phyloP scores from a whole-genome alignment of 2,888 invertebrate species.

The Mimas tiliae region DNA sequence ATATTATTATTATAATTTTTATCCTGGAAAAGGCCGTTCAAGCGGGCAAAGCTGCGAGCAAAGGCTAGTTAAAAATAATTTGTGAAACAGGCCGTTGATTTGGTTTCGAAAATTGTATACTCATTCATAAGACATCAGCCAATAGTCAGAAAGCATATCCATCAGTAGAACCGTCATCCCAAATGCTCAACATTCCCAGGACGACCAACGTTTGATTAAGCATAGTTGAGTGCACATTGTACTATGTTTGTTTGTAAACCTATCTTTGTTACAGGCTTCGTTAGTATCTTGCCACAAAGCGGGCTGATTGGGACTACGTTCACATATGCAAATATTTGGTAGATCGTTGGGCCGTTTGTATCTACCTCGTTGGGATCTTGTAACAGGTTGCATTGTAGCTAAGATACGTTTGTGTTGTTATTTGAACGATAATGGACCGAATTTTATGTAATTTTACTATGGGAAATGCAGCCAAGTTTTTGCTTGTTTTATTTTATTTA shows the following conservation, averaged over 20 bases:
- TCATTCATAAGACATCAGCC: too few relatives aligned
- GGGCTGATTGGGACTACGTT: slow-evolving; percentile 32
- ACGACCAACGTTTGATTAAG: slow-evolving; percentile 16
- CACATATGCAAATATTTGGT: slow-evolving; percentile 35
- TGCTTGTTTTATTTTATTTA: too few relatives aligned
- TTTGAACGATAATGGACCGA: background rate
- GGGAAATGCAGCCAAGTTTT: too few relatives aligned
- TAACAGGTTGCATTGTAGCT: background rate
- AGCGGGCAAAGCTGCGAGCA: too few relatives aligned
- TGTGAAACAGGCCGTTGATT: too few relatives aligned
- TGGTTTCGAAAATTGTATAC: too few relatives aligned
- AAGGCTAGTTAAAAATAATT: too few relatives aligned
- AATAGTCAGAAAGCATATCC: background rate
- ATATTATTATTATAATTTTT: too few relatives aligned
- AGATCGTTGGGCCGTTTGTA: background rate
- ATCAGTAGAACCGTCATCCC: background rate
- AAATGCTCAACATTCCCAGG: background rate
- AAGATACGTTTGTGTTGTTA: background rate
- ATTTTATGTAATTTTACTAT: background rate
- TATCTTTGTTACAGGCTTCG: slow-evolving; percentile 35
- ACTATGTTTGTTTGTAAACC: slow-evolving; percentile 26
- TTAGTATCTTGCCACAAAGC: slow-evolving; percentile 35
- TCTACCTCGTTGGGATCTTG: background rate
- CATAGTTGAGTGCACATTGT: slow-evolving; percentile 2
- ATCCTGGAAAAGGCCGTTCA: too few relatives aligned